A percentile compares a stretch with the other conserved stretches of the same genome.
phyloP scores from a whole-genome alignment of 1,140 invertebrate species.

The Drosophila busckii region DNA sequence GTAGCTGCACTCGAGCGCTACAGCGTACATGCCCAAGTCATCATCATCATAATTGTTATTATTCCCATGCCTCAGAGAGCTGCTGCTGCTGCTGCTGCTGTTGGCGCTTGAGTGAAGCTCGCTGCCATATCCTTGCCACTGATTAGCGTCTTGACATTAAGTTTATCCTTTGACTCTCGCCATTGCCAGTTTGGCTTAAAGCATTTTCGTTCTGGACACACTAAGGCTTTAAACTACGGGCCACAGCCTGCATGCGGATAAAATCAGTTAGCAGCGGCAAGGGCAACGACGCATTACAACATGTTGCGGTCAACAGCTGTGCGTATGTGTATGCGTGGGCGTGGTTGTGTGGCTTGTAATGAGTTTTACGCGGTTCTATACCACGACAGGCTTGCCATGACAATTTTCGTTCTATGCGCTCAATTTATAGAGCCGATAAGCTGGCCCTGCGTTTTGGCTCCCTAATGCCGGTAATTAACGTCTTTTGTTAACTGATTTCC shows the following conservation, averaged over 20 bases:
- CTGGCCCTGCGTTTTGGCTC: conserved; percentile 10
- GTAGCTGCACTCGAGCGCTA: conserved; percentile 24
- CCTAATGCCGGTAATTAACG: conserved; percentile 69
- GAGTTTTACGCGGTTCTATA: conserved; percentile 57
- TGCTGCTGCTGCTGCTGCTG: conserved; percentile 29
- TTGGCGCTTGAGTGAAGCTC: conserved; percentile 59
- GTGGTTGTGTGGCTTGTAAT: conserved; percentile 59
- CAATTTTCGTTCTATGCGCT: conserved; percentile 26
- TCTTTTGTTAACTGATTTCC: conserved; percentile 61
- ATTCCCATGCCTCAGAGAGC: conserved; percentile 1
- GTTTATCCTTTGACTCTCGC: conserved; percentile 29
- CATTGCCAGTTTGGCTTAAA: conserved; percentile 31
- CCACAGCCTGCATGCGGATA: conserved; percentile 34
- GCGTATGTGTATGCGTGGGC: conserved; percentile 1
- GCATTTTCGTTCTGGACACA: conserved; percentile 12
- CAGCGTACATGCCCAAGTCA: background rate
- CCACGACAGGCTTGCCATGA: conserved; percentile 26
- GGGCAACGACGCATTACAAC: conserved; percentile 48
- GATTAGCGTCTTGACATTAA: conserved; percentile 68
- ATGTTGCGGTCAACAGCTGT: conserved; percentile 54
- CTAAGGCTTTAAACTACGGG: conserved; percentile 32
- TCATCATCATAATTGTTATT: conserved; percentile 16
- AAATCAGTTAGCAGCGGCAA: background rate
- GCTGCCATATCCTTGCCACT: conserved; percentile 11
- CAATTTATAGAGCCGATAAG: conserved; percentile 63